Conservation (phyloP, 2,888 invertebrate genomes). For the Minunthozetes semirufus region DNA sequence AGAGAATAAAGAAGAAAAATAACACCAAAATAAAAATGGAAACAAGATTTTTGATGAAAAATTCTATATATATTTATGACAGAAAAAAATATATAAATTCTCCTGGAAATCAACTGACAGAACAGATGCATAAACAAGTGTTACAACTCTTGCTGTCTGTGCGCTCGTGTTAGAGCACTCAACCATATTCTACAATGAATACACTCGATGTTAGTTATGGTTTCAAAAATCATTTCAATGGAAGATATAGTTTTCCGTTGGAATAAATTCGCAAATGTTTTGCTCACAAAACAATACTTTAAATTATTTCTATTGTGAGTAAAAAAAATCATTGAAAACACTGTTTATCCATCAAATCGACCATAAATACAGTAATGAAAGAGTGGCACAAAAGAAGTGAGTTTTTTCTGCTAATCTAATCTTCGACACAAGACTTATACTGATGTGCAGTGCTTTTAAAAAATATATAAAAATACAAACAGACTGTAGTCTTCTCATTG, state of each 20-base stretch:
- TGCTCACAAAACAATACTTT: no score
- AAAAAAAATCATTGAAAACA: background rate
- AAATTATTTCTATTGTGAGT: background rate
- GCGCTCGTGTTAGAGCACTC: background rate
- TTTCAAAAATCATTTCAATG: background rate
- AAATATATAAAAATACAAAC: background rate
- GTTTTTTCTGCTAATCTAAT: background rate
- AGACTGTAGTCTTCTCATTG: background rate
- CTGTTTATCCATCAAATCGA: background rate
- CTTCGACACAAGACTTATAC: background rate
- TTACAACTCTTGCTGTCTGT: background rate
- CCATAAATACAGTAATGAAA: background rate
- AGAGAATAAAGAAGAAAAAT: background rate
- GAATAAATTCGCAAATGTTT: background rate
- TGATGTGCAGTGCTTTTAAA: conserved; percentile 2
- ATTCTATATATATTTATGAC: conserved; percentile 1
- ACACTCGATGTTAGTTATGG: background rate
- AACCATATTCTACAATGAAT: background rate
- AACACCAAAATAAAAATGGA: conserved; percentile 10
- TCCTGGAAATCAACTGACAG: background rate
- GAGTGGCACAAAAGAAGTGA: background rate
- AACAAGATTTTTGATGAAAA: conserved; percentile 13
- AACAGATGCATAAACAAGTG: conserved; percentile 25
- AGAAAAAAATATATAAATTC: background rate
- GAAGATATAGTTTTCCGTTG: background rate